phyloP scores from a whole-genome alignment of 2,888 invertebrate genomes.

The Ennomos fuscantarius region DNA sequence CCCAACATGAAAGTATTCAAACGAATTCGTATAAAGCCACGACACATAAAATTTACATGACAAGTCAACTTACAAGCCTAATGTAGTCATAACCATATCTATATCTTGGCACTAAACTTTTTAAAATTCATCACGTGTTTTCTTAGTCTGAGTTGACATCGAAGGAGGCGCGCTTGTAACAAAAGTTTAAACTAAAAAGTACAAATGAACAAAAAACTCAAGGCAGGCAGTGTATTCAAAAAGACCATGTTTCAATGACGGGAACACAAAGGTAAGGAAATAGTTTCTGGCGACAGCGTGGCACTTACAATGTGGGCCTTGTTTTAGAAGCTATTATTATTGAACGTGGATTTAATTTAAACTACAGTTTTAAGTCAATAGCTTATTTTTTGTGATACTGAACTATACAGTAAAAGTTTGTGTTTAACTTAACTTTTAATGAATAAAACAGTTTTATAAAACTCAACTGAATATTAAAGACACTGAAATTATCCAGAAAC shows the following conservation, averaged over 20 bases:
- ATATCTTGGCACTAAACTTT: conserved; percentile 66
- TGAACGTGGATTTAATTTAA: conserved; percentile 20
- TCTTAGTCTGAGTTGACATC: conserved; percentile 59
- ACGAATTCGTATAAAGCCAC: conserved; percentile 54
- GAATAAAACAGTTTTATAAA: no score
- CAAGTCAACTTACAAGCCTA: conserved; percentile 65
- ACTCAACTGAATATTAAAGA: no score
- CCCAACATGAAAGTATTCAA: conserved; percentile 51
- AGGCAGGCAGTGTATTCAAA: conserved; percentile 72
- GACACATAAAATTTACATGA: conserved; percentile 70
- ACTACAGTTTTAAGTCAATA: conserved; percentile 27
- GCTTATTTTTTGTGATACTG: no score
- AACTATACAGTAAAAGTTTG: no score
- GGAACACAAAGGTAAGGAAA: conserved; percentile 68
- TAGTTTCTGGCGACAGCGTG: conserved; percentile 71
- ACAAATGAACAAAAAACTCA: conserved; percentile 40
- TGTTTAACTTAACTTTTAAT: no score
- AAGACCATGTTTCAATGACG: conserved; percentile 66
- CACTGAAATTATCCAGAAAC: no score
- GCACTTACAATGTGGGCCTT: conserved; percentile 55
- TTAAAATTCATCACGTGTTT: conserved; percentile 80
- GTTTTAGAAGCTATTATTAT: conserved; percentile 42
- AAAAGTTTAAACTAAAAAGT: conserved; percentile 57
- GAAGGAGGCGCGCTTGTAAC: conserved; percentile 70
- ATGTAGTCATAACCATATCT: conserved; percentile 70